phyloP scores from a whole-genome alignment of 92 coral and sea anemone genomes.

The Phenganax marumi region DNA sequence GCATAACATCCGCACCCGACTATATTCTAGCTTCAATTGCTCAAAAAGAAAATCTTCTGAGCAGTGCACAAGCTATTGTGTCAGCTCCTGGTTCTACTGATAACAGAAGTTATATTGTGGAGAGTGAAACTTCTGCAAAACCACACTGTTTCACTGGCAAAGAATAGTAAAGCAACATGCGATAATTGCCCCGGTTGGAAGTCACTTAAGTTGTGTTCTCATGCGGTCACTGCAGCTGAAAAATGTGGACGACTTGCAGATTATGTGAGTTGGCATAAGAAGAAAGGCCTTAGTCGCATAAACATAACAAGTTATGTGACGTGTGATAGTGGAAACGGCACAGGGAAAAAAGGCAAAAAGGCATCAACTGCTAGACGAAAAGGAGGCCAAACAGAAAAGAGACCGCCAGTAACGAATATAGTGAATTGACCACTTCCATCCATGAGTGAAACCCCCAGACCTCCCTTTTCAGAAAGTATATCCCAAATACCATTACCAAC shows the following conservation, averaged over 20 bases:
- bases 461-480: not conserved
- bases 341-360: conserved; percentile 44
- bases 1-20: conserved; percentile 31
- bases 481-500: not conserved
- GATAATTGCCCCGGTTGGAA: conserved; percentile 50
- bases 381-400: not conserved
- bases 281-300: conserved; percentile 1
- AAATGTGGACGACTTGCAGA: conserved; percentile 8
- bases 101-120: conserved; percentile 37
- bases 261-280: conserved; percentile 42
- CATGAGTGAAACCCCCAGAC: not conserved
- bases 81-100: conserved; percentile 44
- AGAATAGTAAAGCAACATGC: conserved; percentile 40
- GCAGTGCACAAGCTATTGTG: conserved; percentile 42
- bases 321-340: conserved; percentile 33
- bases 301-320: conserved; percentile 13
- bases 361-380: conserved; percentile 19
- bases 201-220: conserved; percentile 41
- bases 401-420: not conserved
- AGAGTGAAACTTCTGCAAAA: conserved; percentile 45
- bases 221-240: conserved; percentile 46
- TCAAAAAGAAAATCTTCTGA: conserved; percentile 26
- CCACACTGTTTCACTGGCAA: conserved; percentile 47
- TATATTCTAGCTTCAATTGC: conserved; percentile 23
- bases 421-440: not conserved